phyloP scores from a whole-genome alignment of 30 jellyfish, hydroid and myxozoan species.

The Mastigias papua region DNA sequence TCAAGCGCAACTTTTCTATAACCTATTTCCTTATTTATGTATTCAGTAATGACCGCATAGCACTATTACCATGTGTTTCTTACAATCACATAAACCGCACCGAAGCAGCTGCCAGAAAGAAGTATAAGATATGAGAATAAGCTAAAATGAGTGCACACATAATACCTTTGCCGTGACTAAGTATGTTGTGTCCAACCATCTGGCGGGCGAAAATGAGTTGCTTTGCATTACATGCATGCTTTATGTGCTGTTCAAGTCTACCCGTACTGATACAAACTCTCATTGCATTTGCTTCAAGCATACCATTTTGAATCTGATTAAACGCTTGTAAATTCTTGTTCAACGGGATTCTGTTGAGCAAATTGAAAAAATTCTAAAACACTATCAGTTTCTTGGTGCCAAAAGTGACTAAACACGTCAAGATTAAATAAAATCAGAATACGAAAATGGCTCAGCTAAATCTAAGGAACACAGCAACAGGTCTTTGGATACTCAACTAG shows the following conservation, averaged over 20 bases:
- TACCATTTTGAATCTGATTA: slow-evolving; percentile 68
- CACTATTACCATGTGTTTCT: too few species aligned
- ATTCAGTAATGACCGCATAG: too few species aligned
- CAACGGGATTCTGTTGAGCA: slow-evolving; percentile 31
- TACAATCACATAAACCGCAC: too few species aligned
- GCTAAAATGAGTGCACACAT: too few species aligned
- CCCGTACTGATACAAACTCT: not conserved
- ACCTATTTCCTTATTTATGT: too few species aligned
- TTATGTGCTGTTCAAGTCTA: slow-evolving; percentile 22
- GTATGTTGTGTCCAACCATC: slow-evolving; percentile 67
- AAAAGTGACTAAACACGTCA: not conserved
- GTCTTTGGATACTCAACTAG: too few species aligned
- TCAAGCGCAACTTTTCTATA: too few species aligned
- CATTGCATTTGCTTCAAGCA: slow-evolving; percentile 77
- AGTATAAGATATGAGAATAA: not conserved
- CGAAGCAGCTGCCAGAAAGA: too few species aligned
- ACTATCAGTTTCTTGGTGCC: too few species aligned
- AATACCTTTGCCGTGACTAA: slow-evolving; percentile 33
- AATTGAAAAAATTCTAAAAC: not conserved
- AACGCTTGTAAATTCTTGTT: slow-evolving; percentile 46
- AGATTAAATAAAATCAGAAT: not conserved
- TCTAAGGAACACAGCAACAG: too few species aligned
- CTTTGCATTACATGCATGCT: slow-evolving; percentile 47
- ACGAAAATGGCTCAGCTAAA: too few species aligned
- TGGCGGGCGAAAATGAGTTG: slow-evolving; percentile 73